Evolutionary conservation across 2,888 invertebrate genomes (phyloP).

Genomic region (Crepidodera aurea): DNA sequence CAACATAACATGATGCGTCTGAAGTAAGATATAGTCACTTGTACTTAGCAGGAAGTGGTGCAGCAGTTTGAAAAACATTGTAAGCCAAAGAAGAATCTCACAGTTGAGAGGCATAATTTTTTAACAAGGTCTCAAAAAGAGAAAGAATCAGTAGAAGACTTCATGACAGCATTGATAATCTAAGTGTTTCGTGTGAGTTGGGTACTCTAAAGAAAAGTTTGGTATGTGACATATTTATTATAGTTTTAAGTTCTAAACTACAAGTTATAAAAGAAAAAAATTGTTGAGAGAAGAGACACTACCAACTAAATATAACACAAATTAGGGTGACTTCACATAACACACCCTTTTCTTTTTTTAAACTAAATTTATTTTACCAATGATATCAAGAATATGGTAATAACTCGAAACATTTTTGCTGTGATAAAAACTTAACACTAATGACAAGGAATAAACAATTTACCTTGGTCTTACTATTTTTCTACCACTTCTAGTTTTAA

Average conservation of each 20-base stretch:
- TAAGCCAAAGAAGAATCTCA: too few relatives aligned
- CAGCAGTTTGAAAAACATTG: not conserved
- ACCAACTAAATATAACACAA: too few relatives aligned
- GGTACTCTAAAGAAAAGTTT: not conserved
- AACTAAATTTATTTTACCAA: too few relatives aligned
- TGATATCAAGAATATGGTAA: too few relatives aligned
- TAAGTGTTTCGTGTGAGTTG: slow-evolving; percentile 1
- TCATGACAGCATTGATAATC: slow-evolving; percentile 1
- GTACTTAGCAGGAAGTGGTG: slow-evolving; percentile 4
- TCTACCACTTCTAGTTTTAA: too few relatives aligned
- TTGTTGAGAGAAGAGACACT: slow-evolving; percentile 6
- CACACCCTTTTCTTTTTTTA: too few relatives aligned
- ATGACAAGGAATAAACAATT: too few relatives aligned
- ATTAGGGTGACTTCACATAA: too few relatives aligned
- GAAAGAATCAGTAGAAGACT: slow-evolving; percentile 1
- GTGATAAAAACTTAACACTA: too few relatives aligned
- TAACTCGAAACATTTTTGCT: too few relatives aligned
- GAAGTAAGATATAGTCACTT: slow-evolving; percentile 1
- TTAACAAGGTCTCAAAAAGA: not conserved
- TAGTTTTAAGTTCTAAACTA: slow-evolving; percentile 1
- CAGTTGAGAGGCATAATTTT: slow-evolving; percentile 1
- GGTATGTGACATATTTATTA: slow-evolving; percentile 16
- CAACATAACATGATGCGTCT: too few relatives aligned
- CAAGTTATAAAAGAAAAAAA: slow-evolving; percentile 11
- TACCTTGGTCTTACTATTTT: too few relatives aligned